A percentile compares a stretch with the other conserved stretches of the same genome.
These are phyloP conservation scores for Porites lutea DNA, from an alignment of 64 coral and sea anemone species.

Conservation along the genomic window DNA sequence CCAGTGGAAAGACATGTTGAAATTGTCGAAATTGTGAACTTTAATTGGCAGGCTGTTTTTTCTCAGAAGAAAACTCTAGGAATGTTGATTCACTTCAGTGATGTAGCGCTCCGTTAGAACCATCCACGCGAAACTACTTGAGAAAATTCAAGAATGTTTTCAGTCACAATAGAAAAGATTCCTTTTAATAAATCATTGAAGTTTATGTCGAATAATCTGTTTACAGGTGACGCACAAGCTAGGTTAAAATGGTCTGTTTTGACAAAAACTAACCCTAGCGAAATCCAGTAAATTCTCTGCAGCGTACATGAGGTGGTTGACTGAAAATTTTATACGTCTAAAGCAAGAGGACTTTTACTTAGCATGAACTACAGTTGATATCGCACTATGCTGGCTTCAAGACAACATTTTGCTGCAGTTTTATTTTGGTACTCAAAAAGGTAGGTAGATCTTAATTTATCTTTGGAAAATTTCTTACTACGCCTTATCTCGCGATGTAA, in stretches of 20 bases:
- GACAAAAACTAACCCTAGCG: neutral
- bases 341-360: too few species aligned
- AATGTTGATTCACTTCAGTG: neutral
- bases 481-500: neutral
- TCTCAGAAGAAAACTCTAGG: neutral
- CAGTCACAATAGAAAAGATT: neutral
- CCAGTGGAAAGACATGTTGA: too few species aligned
- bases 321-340: too few species aligned
- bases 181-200: neutral
- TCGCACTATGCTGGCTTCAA: too few species aligned
- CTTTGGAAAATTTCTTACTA: too few species aligned
- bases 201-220: neutral
- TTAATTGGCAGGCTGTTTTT: neutral
- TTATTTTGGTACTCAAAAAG: too few species aligned
- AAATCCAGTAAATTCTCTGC: neutral
- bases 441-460: too few species aligned
- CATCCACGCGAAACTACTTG: neutral
- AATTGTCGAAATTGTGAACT: neutral
- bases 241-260: neutral
- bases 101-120: constrained; percentile 23
- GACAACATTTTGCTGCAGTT: too few species aligned
- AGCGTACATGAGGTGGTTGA: too few species aligned
- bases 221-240: neutral
- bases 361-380: too few species aligned
- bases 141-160: constrained; percentile 27